Base-by-base conservation (phyloP, 1,140 invertebrate species). In the Augochlora pura region DNA sequence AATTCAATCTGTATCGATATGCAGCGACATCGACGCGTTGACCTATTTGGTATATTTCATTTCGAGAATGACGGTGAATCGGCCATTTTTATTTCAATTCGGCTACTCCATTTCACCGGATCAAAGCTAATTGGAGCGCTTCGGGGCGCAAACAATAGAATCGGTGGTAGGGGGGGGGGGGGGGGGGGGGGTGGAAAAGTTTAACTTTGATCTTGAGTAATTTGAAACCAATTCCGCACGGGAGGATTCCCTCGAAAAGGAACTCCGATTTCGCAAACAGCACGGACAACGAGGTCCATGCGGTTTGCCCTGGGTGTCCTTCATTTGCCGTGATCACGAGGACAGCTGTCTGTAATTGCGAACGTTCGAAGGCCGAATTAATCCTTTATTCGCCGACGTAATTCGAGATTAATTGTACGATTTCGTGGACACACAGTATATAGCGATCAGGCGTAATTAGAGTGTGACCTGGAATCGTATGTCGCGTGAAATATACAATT, bases 161-260 rank as follows among this genome's bases (percentile, higher is more conserved):
- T 25, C 14, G 9, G 23, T n/a, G 16, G 10, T 1, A 18, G 16
- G 25, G 14, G 12, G 8, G 16, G 38, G 2, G 12, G 10, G 38
- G 14, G 12, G 32, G 4, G 32, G 4, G 18, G 16, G 38, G 2
- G 12, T 14, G 38, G 14, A 46, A 46, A 71, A 49, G 39, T 73
- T 73, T 60, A 9, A 63, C 71, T 73, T 73, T 73, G 60, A 64
- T 73, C 59, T 46, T 9, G 21, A 73, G 71, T 38, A 64, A 73
- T 73, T 73, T 2, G 16, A 46, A 52, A 38, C 18, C 70, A 46
- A 62, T 71, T 62, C 23, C 57, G 10, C n/a, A 3, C 9, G 2
- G 38, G 18, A 21, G 25, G 18, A 0, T 21, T 9, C 65, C 3
- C 38, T 23, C 14, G 18, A 10, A 76, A 32, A 46, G 23, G 38